A percentile compares a stretch with the other conserved stretches of the same genome.
Evolutionary conservation across 2,113 vertebrate genomes (phyloP).

Genomic region (Hippolais icterina): DNA sequence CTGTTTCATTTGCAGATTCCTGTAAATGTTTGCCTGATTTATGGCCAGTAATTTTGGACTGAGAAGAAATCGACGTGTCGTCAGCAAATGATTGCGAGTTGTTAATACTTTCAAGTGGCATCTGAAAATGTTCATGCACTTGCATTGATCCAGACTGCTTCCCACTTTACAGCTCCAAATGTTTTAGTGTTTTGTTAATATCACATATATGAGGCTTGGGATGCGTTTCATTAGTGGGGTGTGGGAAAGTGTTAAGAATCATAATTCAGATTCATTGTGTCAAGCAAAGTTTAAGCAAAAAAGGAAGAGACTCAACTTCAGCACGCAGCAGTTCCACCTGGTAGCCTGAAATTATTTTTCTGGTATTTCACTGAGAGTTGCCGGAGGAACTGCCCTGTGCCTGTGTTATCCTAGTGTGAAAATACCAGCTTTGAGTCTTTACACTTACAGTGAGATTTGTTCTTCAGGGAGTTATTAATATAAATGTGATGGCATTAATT

Average conservation of each 20-base stretch:
- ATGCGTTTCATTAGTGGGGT: background rate
- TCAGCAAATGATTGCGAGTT: constrained; percentile 72
- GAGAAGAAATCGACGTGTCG: constrained; percentile 65
- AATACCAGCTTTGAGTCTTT: background rate
- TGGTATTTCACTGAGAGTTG: background rate
- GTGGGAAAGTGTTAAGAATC: background rate
- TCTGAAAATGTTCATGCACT: constrained; percentile 76
- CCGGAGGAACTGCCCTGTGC: background rate
- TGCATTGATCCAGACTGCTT: constrained; percentile 72
- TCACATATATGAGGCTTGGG: background rate
- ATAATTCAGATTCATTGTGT: background rate
- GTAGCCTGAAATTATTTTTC: background rate
- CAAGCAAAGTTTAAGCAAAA: background rate
- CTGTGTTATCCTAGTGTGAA: background rate
- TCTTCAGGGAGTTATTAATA: background rate
- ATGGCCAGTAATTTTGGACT: constrained; percentile 79
- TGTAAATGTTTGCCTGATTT: constrained; percentile 89
- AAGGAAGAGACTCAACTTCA: background rate
- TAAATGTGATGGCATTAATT: background rate
- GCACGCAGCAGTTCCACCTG: background rate
- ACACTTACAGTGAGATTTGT: background rate
- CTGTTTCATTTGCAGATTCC: constrained; percentile 85
- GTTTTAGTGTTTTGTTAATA: constrained; percentile 45
- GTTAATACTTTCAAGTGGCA: constrained; percentile 77
- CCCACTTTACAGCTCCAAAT: constrained; percentile 1